Base-by-base conservation (phyloP, 2,113 vertebrate species). In the Colistium nudipinnis region DNA sequence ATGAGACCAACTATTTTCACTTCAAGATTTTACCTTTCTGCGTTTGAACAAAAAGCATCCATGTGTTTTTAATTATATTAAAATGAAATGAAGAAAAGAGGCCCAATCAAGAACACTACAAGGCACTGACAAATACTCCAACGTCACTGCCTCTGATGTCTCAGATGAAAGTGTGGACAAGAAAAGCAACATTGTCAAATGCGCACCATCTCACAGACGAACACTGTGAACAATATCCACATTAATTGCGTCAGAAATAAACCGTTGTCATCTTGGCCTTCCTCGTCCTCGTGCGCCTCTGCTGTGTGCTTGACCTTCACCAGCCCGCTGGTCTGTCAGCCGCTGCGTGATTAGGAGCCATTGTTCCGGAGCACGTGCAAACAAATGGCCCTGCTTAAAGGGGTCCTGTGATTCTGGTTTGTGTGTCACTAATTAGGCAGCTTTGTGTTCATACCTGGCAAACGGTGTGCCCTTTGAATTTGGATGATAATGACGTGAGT, bases 1-100 rank as follows among this genome's bases (percentile, higher is more conserved):
- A n/a, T 51, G 16, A 36, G 19, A 5, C 8, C 30, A 31, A 31
- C 30, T n/a, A n/a, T n/a, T n/a, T n/a, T n/a, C n/a, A n/a, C n/a
- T 31, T 4, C 8, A 7, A 30, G 63, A 59, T 10, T 2, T 22
- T 56, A 6, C n/a, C 4, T 47, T 53, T 48, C 22, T 27, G 24
- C 17, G 36, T 16, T 12, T 36, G 1, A 38, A 60, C 22, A 27
- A 66, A 66, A 59, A 47, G 14, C 6, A 57, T n/a, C n/a, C n/a
- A n/a, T n/a, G 20, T 14, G 41, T 59, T 59, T 27, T 16, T 51
- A 56, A 51, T 57, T 28, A 16, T 0, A 7, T 65, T 56, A 48
- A 72, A 67, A 35, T 19, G 11, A 67, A 56, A 1, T 43, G 30
- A 31, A 31, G 30, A n/a, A 2, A n/a, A n/a, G n/a, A n/a, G n/a